Evolutionary conservation across 2,888 invertebrate species (phyloP), one percentile per base, ranked within the genome.

Genomic region (Helobdella robusta): DNA sequence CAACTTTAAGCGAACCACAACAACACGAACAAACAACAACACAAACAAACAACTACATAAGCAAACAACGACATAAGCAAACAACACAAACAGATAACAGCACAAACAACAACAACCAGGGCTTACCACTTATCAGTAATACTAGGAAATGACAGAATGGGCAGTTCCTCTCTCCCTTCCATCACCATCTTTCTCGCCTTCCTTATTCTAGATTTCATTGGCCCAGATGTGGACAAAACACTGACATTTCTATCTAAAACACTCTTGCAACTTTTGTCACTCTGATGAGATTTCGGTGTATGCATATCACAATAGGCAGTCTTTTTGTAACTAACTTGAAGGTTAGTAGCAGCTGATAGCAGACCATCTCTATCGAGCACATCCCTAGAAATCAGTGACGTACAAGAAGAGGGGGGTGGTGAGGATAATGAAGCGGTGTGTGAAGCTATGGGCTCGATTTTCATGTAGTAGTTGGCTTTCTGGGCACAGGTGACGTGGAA

Each of bases 401-500:
- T 25, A 15, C 28, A 46, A 15, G 44, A 30, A 11, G 61, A 30
- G 35, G 59, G 36, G 35, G 73, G 64, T 69, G 70, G 35, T 73
- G 71, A 64, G 72, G 73, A 30, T 23, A 35, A 8, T 74, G 71
- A 63, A 77, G 84, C 73, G 86, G 46, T 20, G 85, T 0, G 18
- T 8, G 28, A 63, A 8, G 25, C 6, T n/a, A 92, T 89, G 0
- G 93, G 92, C 75, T 94, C 90, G 87, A 97, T 94, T 75, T 91
- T 89, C 78, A 79, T 79, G 68, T 75, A 78, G 40, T 98, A 83
- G 0, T 86, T 91, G 30, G 94, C 93, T 69, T 80, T 91, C 78
- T 95, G 94, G 0, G 97, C 98, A 80, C 98, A 99, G 0, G 98
- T 98, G 2, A 98, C 98, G 79, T 98, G 98, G 81, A 98, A 98